Conservation (phyloP, 2,113 vertebrate species). For the Coturnix japonica region DNA sequence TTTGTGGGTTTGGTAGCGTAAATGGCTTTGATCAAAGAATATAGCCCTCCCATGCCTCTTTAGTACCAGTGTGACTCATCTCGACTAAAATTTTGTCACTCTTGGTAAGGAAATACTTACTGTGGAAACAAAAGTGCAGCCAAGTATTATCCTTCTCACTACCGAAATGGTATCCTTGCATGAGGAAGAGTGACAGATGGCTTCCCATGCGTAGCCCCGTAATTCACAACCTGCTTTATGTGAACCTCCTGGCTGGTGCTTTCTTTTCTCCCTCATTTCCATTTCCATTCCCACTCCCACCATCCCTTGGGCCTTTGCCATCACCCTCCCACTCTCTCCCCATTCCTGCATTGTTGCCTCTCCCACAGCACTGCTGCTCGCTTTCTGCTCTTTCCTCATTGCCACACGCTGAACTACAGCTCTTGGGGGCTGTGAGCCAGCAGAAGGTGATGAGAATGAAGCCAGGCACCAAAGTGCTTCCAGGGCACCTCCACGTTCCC, state of each 20-base stretch:
- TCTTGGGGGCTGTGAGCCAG: not conserved
- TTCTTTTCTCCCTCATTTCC: slow-evolving; percentile 62
- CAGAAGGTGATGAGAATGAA: accelerated
- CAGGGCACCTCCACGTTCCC: not conserved
- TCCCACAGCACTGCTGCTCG: not conserved
- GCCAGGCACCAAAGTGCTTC: not conserved
- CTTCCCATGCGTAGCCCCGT: slow-evolving; percentile 46
- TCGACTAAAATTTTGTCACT: slow-evolving; percentile 45
- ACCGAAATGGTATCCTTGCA: slow-evolving; percentile 18
- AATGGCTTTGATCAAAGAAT: slow-evolving; percentile 55
- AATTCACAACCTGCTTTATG: slow-evolving; percentile 69
- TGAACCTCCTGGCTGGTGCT: slow-evolving; percentile 51
- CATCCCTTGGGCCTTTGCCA: slow-evolving; percentile 51
- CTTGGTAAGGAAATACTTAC: not conserved
- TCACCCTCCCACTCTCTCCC: slow-evolving; percentile 45
- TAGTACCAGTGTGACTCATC: not conserved
- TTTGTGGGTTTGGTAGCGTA: slow-evolving; percentile 45
- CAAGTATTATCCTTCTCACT: slow-evolving; percentile 37
- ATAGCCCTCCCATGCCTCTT: slow-evolving; percentile 7
- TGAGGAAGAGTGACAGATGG: slow-evolving; percentile 63
- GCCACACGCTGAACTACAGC: not conserved
- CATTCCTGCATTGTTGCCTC: not conserved
- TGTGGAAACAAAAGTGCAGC: slow-evolving; percentile 47
- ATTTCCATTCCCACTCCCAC: slow-evolving; percentile 63
- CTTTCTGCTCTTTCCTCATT: not conserved